Percentiles rank a stretch among this genome's conserved stretches.
Evolutionary conservation across 2,113 vertebrate genomes (phyloP).

Genomic region (Odontophorus gujanensis): DNA sequence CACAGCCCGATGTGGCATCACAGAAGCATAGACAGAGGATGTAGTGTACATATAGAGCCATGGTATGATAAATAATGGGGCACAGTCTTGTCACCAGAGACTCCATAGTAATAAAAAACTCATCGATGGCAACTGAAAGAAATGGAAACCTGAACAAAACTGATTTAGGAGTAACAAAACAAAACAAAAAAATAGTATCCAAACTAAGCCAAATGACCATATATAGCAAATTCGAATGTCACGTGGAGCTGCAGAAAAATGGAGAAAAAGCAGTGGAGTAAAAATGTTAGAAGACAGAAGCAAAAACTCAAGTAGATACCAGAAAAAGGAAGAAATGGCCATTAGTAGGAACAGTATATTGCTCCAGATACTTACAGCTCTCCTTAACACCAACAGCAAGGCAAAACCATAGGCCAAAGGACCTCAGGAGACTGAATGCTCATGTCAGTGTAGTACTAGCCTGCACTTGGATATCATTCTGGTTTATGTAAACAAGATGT

Average conservation of each 20-base stretch:
- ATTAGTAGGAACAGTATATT: not conserved
- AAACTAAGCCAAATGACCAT: not conserved
- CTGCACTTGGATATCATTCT: not conserved
- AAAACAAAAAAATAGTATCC: not conserved
- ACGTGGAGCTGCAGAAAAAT: not conserved
- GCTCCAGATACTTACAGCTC: not conserved
- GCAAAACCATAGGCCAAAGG: not conserved
- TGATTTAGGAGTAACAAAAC: not conserved
- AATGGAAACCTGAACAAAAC: not conserved
- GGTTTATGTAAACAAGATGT: not conserved
- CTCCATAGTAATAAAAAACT: not conserved
- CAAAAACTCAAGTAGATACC: not conserved
- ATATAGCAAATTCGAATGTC: not conserved
- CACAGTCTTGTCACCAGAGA: not conserved
- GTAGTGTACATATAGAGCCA: not conserved
- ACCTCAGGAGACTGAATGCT: not conserved
- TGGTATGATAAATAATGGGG: not conserved
- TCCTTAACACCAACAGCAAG: not conserved
- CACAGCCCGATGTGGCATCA: not conserved
- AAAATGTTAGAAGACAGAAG: not conserved
- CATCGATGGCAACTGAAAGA: not conserved
- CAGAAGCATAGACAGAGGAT: rapidly evolving
- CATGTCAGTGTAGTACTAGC: too few relatives aligned
- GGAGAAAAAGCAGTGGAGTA: not conserved
- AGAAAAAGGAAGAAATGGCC: not conserved